Base-by-base conservation (phyloP, 2,888 invertebrate species). In the Rhimphoctona megacephalus region DNA sequence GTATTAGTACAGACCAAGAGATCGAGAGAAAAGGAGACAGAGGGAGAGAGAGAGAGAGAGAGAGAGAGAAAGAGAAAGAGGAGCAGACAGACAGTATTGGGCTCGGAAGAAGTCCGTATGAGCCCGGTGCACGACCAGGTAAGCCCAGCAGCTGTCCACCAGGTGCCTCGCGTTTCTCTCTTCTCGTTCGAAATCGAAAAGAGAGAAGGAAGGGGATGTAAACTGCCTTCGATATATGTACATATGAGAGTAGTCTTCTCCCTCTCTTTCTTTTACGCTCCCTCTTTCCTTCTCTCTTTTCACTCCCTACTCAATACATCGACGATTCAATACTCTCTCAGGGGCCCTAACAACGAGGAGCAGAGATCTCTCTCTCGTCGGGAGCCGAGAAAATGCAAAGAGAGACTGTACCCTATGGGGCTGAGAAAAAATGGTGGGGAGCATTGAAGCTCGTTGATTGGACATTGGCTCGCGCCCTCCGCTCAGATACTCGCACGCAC, bases 141-240 rank as follows among this genome's bases (percentile, higher is more conserved):
- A 93, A 93, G 91, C 81, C 81, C 81, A 92, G 92, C 93, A 93
- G 93, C 93, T 93, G 93, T 92, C 91, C 92, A 93, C 93, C 94
- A 93, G 94, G 93, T 93, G 93, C 92, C 92, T 86, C 83, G 79
- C 81, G 79, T 87, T 87, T 81, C 87, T 85, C 88, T 86, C 83
- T 78, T 81, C 69, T 61, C 30, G 73, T n/a, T 67, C 73, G 46
- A 81, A 81, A 81, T 80, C 70, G 70, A 61, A 72, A 61, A 49
- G 64, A 49, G 49, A 46, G 33, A 66, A 54, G 79, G 79, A 78
- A 85, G 82, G 85, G 83, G 78, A 61, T 39, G 52, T 49, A 49
- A 22, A n/a, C 49, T 49, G 49, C 19, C 33, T 57, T 39, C 39
- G 72, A 61, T 33, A 11, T 61, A 69, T 57, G 57, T 17, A 39